Base-by-base conservation (phyloP, 2,113 vertebrate genomes). In the Origma solitaria region DNA sequence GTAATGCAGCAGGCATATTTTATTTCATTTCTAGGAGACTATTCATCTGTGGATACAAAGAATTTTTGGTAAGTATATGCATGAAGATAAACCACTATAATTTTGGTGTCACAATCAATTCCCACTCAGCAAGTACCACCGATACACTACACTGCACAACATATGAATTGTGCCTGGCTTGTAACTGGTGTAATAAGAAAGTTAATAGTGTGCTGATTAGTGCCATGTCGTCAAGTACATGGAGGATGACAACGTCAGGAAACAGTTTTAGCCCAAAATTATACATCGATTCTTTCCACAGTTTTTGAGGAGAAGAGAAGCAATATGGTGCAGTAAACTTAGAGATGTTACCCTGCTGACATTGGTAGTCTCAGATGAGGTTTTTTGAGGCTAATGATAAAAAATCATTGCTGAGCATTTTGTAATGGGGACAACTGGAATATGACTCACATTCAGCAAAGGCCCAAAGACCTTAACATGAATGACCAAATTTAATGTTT, bases 1-100 rank as follows among this genome's bases (percentile, higher is more conserved):
- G 91, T 88, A 95, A 94, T 91, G 82, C 58, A 82, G 77, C 66
- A 90, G 81, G 54, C 68, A 97, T 49, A 71, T 94, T 89, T 80
- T 94, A 83, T 91, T 83, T 73, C 58, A 94, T 94, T 95, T 96
- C 78, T 88, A 45, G 65, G 45, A 95, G 84, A 28, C 30, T 71
- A 82, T 91, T 87, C 37, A 91, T 94, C 54, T 90, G 75, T 50
- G 62, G 49, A 85, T 95, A 95, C 82, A 96, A 95, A 84, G 87
- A 79, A 91, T 73, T 82, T 95, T 95, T 95, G 78, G 70, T 93
- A 93, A 93, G 38, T 58, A 51, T 47, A 54, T 0, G 0, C 62
- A 61, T 45, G 86, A 81, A 78, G 84, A 62, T 56, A 82, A 94
- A 65, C 12, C 37, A 53, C 47, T 77, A 70, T 86, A 75, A 78